Base-by-base conservation (phyloP, 2,888 invertebrate species). In the Drosophila acutilabella region DNA sequence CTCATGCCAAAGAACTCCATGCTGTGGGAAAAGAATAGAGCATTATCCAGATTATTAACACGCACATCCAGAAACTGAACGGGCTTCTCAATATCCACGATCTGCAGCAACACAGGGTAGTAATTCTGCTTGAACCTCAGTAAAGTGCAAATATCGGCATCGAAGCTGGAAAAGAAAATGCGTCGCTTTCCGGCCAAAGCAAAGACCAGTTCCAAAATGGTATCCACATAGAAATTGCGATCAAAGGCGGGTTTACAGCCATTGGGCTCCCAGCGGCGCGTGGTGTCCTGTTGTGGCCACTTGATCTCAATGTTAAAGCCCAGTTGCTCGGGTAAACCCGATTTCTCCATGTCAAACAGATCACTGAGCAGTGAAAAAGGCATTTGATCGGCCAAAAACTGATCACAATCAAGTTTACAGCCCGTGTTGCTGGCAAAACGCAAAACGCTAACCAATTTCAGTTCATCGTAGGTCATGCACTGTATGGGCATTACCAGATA, bases 271-370 rank as follows among this genome's bases (percentile, higher is more conserved):
- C 95, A 96, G 5, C 96, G 95, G 20, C 97, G 97, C 91, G 96
- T 96, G 92, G 94, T 93, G 57, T 96, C 92, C 88, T 96, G 95
- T 96, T 98, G 97, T 0, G 97, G 97, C 96, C 98, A 99, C 92
- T 99, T 99, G 59, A 99, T 94, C 93, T 99, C 99, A 58, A 99
- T 95, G 92, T 98, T 98, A 90, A 98, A 98, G 1, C 99, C 99
- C 42, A 97, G 95, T 89, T 96, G 95, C 0, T 30, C 41, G 0
- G 61, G 51, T 18, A n/a, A 23, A 0, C 16, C 2, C 0, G 94
- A 93, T 86, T 97, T 96, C n/a, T 98, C 94, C 38, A 93, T 94
- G 80, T 96, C 94, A 18, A 99, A 93, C 5, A 95, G 95, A 58
- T 96, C 95, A 89, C 96, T 94, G 58, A 99, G 93, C 1, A 97